Evolutionary conservation across 2,797 vertebrate species (phyloP).

Genomic region (Sebastes trivittatus): DNA sequence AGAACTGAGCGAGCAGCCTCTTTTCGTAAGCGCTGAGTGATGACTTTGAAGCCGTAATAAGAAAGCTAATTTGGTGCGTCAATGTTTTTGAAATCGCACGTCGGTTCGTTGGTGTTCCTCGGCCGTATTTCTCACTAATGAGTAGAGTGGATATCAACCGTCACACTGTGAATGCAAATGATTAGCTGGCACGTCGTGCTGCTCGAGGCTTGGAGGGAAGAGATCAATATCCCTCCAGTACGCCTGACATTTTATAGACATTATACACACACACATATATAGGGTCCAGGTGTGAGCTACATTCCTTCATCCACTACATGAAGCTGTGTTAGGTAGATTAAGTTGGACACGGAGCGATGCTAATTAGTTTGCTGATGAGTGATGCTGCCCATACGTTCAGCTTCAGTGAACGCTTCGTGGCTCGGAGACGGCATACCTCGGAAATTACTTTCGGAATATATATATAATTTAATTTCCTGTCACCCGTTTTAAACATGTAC

Average conservation of each 20-base stretch:
- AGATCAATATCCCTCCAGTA: constrained; percentile 5
- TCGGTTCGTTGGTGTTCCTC: background rate
- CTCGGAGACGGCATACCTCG: background rate
- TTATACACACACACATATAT: background rate
- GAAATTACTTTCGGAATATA: background rate
- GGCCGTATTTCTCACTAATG: constrained; percentile 30
- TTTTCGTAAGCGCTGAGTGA: background rate
- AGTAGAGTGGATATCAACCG: constrained; percentile 2
- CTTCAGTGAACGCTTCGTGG: background rate
- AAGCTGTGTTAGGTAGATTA: background rate
- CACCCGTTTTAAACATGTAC: too few relatives aligned
- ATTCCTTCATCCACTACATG: background rate
- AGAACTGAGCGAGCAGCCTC: background rate
- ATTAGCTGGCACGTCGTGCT: background rate
- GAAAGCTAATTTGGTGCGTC: constrained; percentile 27
- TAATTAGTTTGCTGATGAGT: constrained; percentile 1
- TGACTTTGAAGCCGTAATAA: constrained; percentile 11
- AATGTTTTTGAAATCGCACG: constrained; percentile 8
- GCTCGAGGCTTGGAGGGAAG: background rate
- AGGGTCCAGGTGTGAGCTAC: background rate
- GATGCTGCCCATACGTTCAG: background rate
- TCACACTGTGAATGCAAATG: constrained; percentile 51
- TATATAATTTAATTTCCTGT: background rate
- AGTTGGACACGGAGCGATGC: background rate
- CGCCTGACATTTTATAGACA: background rate